Base-by-base conservation (phyloP, 2,113 vertebrate species). In the Uria aalge region DNA sequence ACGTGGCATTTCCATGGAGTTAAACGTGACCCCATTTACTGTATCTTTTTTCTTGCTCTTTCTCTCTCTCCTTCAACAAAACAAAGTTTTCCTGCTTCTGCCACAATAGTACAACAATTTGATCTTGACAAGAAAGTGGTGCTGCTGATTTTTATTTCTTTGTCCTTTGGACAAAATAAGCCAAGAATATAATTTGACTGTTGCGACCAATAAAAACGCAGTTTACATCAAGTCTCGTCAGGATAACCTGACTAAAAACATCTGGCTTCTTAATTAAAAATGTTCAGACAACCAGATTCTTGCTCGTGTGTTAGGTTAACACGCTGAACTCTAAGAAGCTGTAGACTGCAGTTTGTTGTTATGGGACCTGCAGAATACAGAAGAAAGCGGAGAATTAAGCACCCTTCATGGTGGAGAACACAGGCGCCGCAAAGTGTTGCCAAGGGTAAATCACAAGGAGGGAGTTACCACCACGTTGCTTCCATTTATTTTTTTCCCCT, bases 311-410 rank as follows among this genome's bases (percentile, higher is more conserved):
- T 98, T 98, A 98, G 97, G 97, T 98, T 97, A 98, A 98, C 97
- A 98, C 97, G 98, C 97, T 97, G 98, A 97, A 98, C 98, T 98
- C 98, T 99, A 99, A 98, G 99, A 99, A 98, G 99, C 98, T 98
- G 99, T 98, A 98, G 99, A 99, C 98, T 99, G 99, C 97, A 99
- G 99, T 98, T 99, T 99, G 99, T 99, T 99, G 99, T 99, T 99
- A 99, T 99, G 99, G 98, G 99, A 99, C 99, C 99, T 99, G 98
- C 96, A 98, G 98, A 99, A 95, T 98, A 98, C 96, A 99, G 98
- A 99, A 98, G 98, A 99, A 98, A 98, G 98, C 95, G 98, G 98
- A 99, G 98, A 99, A 98, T 97, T 98, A 97, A 98, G 98, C 98
- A 98, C 97, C 97, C 97, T 98, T 98, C 94, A 95, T 92, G 95